Evolutionary conservation across 2,888 invertebrate genomes (phyloP), one percentile per base, ranked within the genome.

Genomic region (Metopia argyrocephala): DNA sequence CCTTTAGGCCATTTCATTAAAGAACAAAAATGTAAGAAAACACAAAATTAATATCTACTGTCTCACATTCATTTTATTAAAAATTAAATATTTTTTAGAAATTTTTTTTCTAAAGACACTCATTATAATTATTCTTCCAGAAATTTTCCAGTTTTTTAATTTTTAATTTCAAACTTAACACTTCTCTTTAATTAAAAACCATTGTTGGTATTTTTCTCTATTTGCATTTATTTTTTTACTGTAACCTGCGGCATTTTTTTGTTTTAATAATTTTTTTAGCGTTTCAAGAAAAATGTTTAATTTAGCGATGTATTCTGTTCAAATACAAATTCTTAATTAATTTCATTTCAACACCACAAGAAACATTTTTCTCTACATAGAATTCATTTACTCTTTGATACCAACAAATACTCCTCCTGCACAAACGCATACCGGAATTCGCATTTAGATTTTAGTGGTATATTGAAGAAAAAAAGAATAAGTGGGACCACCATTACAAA

Each of bases 291-390:
- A n/a, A n/a, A n/a, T 65, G 57, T 80, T 64, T 27, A 68, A 69
- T 80, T 69, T 20, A 61, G 61, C 69, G 68, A 76, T 78, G 76
- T 70, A 56, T 78, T 81, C 80, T 61, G 73, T 70, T 74, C 81
- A 78, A 81, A 78, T 66, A 75, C 23, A 78, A 81, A 74, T 66
- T 78, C 66, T 78, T 78, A 81, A 78, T 81, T 81, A 81, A 81
- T 81, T 81, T 75, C 56, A 75, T 70, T 78, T 75, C 66, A 81
- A 74, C 74, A 69, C 81, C 74, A 57, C 70, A 78, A 78, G 81
- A 45, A 70, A 70, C 50, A 70, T 75, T 81, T 70, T 70, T 66
- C 74, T 74, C n/a, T 81, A 65, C 78, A 81, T 71, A 31, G 61
- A 56, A 78, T 71, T 73, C 45, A 78, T 78, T 78, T 73, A 31